phyloP scores from a whole-genome alignment of 2,797 vertebrate species.

The Chrysocyon brachyurus region DNA sequence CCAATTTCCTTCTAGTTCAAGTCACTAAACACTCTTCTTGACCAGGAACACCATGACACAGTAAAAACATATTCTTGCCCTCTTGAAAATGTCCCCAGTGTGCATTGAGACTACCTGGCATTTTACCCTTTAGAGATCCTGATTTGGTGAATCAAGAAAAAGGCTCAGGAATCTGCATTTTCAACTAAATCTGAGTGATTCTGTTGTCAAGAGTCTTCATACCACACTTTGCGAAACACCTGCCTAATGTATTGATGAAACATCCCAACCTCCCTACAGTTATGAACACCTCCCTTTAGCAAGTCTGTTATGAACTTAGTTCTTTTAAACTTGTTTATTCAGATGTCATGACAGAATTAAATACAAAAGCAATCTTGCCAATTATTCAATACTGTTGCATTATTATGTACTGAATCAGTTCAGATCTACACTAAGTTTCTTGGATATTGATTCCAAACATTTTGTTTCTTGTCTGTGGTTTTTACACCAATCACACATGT shows the following conservation, averaged over 20 bases:
- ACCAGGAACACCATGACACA: not conserved
- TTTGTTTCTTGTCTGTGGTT: not conserved
- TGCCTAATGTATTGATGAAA: not conserved
- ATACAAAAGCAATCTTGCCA: not conserved
- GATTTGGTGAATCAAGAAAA: not conserved
- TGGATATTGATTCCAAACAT: not conserved
- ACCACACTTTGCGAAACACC: not conserved
- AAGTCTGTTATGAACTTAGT: not conserved
- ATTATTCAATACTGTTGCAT: not conserved
- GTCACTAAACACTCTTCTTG: not conserved
- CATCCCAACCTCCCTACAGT: not conserved
- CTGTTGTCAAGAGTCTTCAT: not conserved
- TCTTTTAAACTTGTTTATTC: slow-evolving; percentile 45
- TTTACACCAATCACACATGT: not conserved
- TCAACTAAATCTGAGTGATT: not conserved
- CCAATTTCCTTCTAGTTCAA: not conserved
- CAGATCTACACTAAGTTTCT: not conserved
- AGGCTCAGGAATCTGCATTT: not conserved
- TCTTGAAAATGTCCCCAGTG: not conserved
- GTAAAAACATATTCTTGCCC: not conserved
- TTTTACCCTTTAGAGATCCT: not conserved
- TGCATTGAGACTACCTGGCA: not conserved
- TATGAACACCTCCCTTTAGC: not conserved
- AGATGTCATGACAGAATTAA: slow-evolving; percentile 11
- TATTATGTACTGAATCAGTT: not conserved